Conservation (phyloP, 2,113 vertebrate genomes). For the Neotoma lepida region DNA sequence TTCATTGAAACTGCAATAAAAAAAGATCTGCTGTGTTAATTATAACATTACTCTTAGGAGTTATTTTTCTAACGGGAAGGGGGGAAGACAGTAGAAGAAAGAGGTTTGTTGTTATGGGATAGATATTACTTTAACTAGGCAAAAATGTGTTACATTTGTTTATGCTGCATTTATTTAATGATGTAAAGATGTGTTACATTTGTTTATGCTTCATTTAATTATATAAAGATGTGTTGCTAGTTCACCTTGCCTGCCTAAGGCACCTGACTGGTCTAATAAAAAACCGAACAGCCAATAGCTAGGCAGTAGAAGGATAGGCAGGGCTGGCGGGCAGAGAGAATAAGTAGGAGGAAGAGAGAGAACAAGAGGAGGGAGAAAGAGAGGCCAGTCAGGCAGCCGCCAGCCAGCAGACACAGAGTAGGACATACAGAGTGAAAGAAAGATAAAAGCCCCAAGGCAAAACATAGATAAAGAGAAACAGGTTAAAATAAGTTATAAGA, state of each 20-base stretch:
- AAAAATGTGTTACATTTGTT: background rate
- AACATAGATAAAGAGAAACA: background rate
- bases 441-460: background rate
- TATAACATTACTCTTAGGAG: background rate
- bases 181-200: background rate
- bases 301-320: background rate
- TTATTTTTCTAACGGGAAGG: background rate
- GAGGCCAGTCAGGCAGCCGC: background rate
- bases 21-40: background rate
- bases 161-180: background rate
- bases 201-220: background rate
- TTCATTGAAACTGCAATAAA: slow-evolving; percentile 9
- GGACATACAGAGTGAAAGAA: background rate
- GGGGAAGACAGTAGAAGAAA: background rate
- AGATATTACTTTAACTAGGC: background rate
- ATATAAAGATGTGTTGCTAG: background rate
- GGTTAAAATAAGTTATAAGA: background rate
- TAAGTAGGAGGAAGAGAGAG: background rate
- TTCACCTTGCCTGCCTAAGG: background rate
- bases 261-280: background rate
- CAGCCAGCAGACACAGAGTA: background rate
- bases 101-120: background rate
- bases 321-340: background rate
- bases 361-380: background rate
- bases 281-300: background rate